Conservation (phyloP, 2,888 invertebrate genomes). For the Plutella xylostella region DNA sequence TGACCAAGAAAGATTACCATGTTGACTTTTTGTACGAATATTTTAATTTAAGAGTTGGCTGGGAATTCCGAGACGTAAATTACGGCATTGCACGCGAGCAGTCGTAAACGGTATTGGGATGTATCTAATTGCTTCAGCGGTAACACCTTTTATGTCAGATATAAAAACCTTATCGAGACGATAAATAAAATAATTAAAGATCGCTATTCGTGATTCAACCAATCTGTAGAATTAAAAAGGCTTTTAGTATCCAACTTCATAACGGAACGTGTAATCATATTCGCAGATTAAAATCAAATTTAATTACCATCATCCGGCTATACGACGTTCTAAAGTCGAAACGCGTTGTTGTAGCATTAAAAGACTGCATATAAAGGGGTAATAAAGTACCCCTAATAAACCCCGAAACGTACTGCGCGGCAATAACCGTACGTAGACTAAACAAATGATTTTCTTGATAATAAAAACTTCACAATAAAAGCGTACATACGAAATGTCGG, state of each 20-base stretch:
- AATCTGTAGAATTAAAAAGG: constrained; percentile 32
- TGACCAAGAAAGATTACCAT: constrained; percentile 40
- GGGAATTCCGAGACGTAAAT: constrained; percentile 30
- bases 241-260: constrained; percentile 33
- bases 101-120: not conserved
- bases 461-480: constrained; percentile 69
- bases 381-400: constrained; percentile 64
- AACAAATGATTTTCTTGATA: constrained; percentile 66
- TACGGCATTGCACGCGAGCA: constrained; percentile 8
- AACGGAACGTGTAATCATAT: constrained; percentile 46
- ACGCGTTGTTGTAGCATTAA: constrained; percentile 44
- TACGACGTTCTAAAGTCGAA: constrained; percentile 34
- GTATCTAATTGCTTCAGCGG: constrained; percentile 15
- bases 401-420: constrained; percentile 55
- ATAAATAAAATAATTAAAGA: constrained; percentile 38
- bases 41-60: constrained; percentile 32
- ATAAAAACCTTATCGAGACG: constrained; percentile 29
- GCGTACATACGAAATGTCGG: constrained; percentile 64
- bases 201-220: constrained; percentile 32
- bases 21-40: constrained; percentile 38
- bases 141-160: constrained; percentile 23
- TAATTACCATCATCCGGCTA: constrained; percentile 51
- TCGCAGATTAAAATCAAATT: constrained; percentile 53
- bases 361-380: constrained; percentile 43
- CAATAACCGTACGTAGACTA: constrained; percentile 65